Conservation (phyloP, 2,797 vertebrate genomes). For the Anguilla pacifica region DNA sequence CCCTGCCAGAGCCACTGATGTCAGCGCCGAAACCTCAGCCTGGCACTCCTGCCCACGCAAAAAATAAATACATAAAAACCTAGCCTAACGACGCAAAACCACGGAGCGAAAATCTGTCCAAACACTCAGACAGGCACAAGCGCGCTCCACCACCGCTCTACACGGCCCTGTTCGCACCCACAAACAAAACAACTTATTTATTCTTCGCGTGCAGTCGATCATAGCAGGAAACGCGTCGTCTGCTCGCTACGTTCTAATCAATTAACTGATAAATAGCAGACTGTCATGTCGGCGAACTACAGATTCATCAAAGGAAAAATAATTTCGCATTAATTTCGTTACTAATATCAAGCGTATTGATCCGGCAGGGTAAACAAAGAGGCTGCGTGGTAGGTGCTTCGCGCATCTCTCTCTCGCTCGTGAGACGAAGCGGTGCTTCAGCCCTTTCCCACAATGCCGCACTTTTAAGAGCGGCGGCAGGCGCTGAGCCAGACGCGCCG, state of each 20-base stretch:
- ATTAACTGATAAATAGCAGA: neutral
- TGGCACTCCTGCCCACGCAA: conserved; percentile 19
- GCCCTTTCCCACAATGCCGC: neutral
- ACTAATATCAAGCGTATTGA: neutral
- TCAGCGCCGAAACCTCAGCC: conserved; percentile 45
- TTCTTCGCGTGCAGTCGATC: neutral
- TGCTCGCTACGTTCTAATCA: neutral
- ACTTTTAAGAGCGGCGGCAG: conserved; percentile 57
- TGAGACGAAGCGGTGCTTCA: neutral
- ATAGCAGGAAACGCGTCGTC: neutral
- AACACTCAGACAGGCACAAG: neutral
- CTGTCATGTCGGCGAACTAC: neutral
- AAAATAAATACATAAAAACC: conserved; percentile 14
- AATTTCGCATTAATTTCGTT: neutral
- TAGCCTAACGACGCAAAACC: neutral
- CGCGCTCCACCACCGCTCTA: neutral
- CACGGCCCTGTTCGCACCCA: neutral
- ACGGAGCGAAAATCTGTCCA: neutral
- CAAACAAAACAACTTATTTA: neutral
- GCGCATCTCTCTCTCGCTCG: neutral
- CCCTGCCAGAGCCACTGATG: conserved; percentile 35
- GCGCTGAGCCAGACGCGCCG: conserved; percentile 64
- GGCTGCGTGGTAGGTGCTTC: neutral
- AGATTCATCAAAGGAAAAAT: neutral
- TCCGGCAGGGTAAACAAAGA: neutral